These are phyloP conservation scores for Notodonta dromedarius DNA, from an alignment of 2,888 invertebrate species.

Conservation along the genomic window DNA sequence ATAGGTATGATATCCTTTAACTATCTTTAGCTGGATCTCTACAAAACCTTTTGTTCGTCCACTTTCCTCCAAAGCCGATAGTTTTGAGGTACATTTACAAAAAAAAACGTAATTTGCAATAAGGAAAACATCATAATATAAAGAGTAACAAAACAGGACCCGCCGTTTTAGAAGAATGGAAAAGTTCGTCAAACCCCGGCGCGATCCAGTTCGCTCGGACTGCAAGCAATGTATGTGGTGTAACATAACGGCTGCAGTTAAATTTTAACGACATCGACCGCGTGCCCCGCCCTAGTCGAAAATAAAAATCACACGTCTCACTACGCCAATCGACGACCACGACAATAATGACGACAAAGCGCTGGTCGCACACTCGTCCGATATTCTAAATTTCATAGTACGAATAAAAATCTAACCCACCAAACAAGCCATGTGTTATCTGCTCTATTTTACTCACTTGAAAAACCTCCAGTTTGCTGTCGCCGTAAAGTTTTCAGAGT, in stretches of 20 bases:
- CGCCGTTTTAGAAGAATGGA: background rate
- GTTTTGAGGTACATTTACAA: too few species aligned
- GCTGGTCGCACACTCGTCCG: background rate
- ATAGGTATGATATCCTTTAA: too few species aligned
- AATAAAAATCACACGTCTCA: constrained; percentile 51
- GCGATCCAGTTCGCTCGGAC: constrained; percentile 7
- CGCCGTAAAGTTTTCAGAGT: background rate
- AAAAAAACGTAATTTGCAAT: too few species aligned
- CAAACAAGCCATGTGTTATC: too few species aligned
- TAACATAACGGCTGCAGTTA: constrained; percentile 53
- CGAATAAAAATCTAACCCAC: too few species aligned
- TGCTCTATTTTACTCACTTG: too few species aligned
- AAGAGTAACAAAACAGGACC: too few species aligned
- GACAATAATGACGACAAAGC: constrained; percentile 5
- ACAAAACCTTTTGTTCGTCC: too few species aligned
- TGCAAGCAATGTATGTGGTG: constrained; percentile 25
- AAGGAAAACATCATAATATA: too few species aligned
- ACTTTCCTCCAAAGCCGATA: too few species aligned
- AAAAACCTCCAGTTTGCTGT: background rate
- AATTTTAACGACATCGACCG: constrained; percentile 54
- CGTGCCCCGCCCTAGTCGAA: constrained; percentile 45
- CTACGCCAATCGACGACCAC: constrained; percentile 7
- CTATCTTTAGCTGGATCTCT: too few species aligned
- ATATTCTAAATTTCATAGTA: too few species aligned
- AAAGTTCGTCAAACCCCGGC: constrained; percentile 1